These are phyloP conservation scores for Lordiphosa stackelbergi DNA, from an alignment of 1,140 invertebrate species.

Conservation along the genomic window DNA sequence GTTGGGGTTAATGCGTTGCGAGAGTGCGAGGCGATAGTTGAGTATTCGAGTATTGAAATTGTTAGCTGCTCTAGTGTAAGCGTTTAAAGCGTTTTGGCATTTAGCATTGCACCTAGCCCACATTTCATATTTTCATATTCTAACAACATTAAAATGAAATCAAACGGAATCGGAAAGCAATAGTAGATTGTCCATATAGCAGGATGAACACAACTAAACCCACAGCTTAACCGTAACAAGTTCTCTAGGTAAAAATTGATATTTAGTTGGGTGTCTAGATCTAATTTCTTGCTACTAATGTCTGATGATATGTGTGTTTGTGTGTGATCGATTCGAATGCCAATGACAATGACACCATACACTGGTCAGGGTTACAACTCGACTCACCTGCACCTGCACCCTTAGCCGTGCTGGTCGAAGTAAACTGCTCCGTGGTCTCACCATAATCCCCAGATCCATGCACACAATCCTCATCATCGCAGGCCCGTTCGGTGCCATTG, in stretches of 20 bases:
- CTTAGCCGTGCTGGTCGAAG: conserved; percentile 80
- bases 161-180: neutral
- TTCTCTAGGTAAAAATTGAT: conserved; percentile 31
- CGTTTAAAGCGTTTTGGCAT: conserved; percentile 34
- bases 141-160: conserved; percentile 20
- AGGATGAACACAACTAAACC: conserved; percentile 16
- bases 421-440: conserved; percentile 81
- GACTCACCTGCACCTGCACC: conserved; percentile 78
- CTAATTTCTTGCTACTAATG: conserved; percentile 43
- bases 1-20: conserved; percentile 47
- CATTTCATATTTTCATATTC: conserved; percentile 24
- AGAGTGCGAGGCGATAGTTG: conserved; percentile 37
- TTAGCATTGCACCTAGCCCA: conserved; percentile 14
- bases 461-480: conserved; percentile 90
- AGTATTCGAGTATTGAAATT: conserved; percentile 10
- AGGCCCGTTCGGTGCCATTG: conserved; percentile 79
- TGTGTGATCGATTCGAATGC: conserved; percentile 64
- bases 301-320: conserved; percentile 46
- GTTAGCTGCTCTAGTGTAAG: conserved; percentile 41
- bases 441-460: conserved; percentile 85
- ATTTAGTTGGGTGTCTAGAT: conserved; percentile 26
- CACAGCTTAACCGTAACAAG: conserved; percentile 31
- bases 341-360: conserved; percentile 67
- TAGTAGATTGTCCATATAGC: neutral
- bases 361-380: conserved; percentile 11